Base-by-base conservation (phyloP, 1,140 invertebrate genomes). In the Pristionchus pacificus region DNA sequence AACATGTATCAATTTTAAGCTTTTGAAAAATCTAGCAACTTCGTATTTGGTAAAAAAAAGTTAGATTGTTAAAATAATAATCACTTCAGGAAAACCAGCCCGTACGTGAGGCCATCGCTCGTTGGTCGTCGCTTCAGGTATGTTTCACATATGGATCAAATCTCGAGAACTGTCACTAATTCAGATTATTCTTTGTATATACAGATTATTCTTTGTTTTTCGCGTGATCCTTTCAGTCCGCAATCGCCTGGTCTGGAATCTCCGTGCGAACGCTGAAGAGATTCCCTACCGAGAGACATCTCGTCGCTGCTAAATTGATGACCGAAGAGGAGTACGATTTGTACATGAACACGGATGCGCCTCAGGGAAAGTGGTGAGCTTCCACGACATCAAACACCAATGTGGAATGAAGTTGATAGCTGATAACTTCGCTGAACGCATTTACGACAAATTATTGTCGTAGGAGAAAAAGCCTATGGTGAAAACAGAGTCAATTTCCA, bases 271-370 rank as follows among this genome's bases (percentile, higher is more conserved):
- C 93, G 0, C 92, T 93, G 82, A 89, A 92, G 83, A 88, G 92
- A 66, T 94, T 94, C 85, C 92, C 92, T 0, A 91, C 91, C 15
- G 90, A 91, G 84, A 91, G 93, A 82, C 92, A 94, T 84, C 89
- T 93, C 72, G 92, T 93, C 38, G 91, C 93, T 85, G 91, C 91
- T 73, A 91, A 90, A 91, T 68, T 84, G 24, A 84, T 84, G 82
- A 84, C 82, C 24, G 79, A 83, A 60, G 77, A 84, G 60, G 82
- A 86, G 89, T 88, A 87, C 78, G 81, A 85, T 58, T 32, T 81
- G 33, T 84, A 80, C 79, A 83, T 70, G 38, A 79, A 71, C 24
- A 71, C 71, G 10, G 79, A 81, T 55, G 82, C 80, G 1, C 82
- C 82, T 27, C 81, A 83, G 59, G 81, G 81, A 59, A 83, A 83